Evolutionary conservation across 2,888 invertebrate species (phyloP), one percentile per base, ranked within the genome.

Genomic region (Chrysolina haemoptera): DNA sequence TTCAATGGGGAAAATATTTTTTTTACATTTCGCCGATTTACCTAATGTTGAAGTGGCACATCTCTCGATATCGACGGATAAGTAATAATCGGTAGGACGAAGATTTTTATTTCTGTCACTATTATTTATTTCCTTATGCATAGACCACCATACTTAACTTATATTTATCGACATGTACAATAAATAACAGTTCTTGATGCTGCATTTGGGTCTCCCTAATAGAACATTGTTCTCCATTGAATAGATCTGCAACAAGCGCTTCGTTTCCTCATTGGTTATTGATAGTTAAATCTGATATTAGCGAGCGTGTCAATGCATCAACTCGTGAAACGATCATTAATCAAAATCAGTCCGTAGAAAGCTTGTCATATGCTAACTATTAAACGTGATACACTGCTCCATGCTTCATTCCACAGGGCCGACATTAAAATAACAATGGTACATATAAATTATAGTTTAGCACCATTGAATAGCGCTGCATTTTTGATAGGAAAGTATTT

Each of bases 291-390:
- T 59, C 27, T 35, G 59, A 59, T 59, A 59, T 59, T 27, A 59
- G 27, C 35, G 27, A 59, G 9, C 59, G 59, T 59, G 59, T 59
- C 59, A 59, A 59, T 27, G 59, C 59, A 27, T 59, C 59, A 59
- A 59, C 59, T 59, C n/a, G 55, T 27, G 59, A 59, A 59, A 35
- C 5, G 22, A 27, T 59, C 59, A 59, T 59, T 59, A 59, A 59
- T 59, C 59, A 59, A 59, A 35, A 59, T 59, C 59, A 9, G n/a
- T 59, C 35, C 27, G n/a, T n/a, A 59, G 59, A 59, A 59, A 59
- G 59, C 59, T 59, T 59, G 59, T 59, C 59, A 59, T 59, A 59
- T 59, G 5, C 59, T 59, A 27, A 59, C 59, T 12, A 59, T 27
- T 35, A 59, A 59, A 35, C 35, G 59, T 59, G 59, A 35, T 59